Evolutionary conservation across 2,888 invertebrate genomes (phyloP), one percentile per base, ranked within the genome.

Genomic region (Eueremaeus valkanovi): DNA sequence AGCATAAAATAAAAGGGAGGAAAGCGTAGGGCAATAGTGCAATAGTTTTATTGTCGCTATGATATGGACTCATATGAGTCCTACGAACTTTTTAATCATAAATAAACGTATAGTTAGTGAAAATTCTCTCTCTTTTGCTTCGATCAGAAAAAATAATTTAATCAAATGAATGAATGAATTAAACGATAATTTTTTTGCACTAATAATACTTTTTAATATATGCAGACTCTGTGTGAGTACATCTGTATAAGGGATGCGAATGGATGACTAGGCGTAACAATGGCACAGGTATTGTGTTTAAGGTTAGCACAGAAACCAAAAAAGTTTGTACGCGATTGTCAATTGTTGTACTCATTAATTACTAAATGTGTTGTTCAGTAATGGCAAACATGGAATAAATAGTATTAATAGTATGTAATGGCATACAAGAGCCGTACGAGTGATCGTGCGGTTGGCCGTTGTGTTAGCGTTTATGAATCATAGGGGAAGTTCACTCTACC

Each of bases 1-100:
- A 55, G 55, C 55, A 55, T 55, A 55, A 55, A 55, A 55, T 55
- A 55, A 55, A 55, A 55, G 55, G 55, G 55, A 55, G 55, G 55
- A 55, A 55, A 55, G 55, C 21, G 55, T 21, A 55, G 55, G 55
- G 55, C 55, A 55, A 55, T 55, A 55, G 55, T 55, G n/a, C n/a
- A n/a, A n/a, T n/a, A n/a, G n/a, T 55, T 55, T 55, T 55, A 55
- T 55, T 55, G 55, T 55, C 55, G 21, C 55, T 55, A 24, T 55
- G 55, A 21, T 8, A 8, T 8, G 6, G 42, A 45, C 42, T 45
- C 40, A 40, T 40, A 45, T 18, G 42, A 45, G 11, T 45, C 42
- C 16, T 45, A 18, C 18, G 42, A n/a, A n/a, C n/a, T n/a, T n/a
- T 45, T 18, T 13, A 16, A 45, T 45, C 11, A 45, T 45, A 45